A percentile compares a stretch with the other conserved stretches of the same genome.
Conservation (phyloP, 2,888 invertebrate genomes). For the Heliconius hortense region DNA sequence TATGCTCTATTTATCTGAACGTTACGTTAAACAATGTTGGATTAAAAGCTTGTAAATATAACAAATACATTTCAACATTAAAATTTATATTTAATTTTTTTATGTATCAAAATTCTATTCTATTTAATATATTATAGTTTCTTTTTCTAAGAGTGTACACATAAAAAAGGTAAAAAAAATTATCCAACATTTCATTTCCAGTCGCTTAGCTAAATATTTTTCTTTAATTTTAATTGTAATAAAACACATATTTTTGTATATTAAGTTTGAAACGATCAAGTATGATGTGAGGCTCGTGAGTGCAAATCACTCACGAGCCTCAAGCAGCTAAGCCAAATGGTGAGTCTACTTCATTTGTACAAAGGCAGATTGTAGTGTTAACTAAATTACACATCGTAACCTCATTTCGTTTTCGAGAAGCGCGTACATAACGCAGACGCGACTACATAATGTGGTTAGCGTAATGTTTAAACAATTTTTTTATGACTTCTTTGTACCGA, state of each 20-base stretch:
- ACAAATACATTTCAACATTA: not conserved
- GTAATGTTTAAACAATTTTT: slow-evolving; percentile 12
- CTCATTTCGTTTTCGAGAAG: slow-evolving; percentile 21
- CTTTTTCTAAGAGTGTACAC: no score
- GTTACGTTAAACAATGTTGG: not conserved
- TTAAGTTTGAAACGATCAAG: not conserved
- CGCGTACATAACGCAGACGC: slow-evolving; percentile 8
- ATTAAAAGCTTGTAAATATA: not conserved
- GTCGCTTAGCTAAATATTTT: no score
- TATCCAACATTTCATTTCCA: no score
- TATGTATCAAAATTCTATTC: no score
- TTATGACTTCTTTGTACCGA: slow-evolving; percentile 3
- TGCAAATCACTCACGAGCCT: not conserved
- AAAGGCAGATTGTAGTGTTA: slow-evolving; percentile 20
- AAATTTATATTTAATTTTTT: no score
- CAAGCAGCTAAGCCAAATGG: not conserved
- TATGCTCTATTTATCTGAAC: not conserved
- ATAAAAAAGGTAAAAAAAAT: no score
- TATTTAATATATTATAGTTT: no score
- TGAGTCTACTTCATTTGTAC: not conserved
- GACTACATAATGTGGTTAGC: not conserved
- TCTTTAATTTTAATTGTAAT: no score
- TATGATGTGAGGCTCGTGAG: no score
- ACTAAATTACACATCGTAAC: slow-evolving; percentile 22
- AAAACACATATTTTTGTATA: not conserved